Evolutionary conservation across 37 sponge, comb jelly and placozoan genomes (phyloP), one percentile per base, ranked within the genome.

Genomic region (Spongia lamella): DNA sequence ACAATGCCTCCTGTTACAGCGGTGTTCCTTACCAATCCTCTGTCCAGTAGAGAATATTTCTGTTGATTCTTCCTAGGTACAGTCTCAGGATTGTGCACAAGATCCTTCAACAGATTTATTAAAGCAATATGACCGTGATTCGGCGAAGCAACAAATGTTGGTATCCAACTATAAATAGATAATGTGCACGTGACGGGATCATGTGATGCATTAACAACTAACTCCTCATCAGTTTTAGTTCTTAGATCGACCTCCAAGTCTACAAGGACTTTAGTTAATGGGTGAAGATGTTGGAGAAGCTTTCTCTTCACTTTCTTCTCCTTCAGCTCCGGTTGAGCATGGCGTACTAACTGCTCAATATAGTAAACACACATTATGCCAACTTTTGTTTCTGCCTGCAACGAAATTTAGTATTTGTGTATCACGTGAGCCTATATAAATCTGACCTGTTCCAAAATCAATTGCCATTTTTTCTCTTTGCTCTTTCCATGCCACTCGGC

Each of bases 241-340:
- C 89, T 66, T 21, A 92, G 70, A 26, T 92, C 93, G 35, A 92
- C 89, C 43, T 92, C 93, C 37, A 92, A 83, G n/a, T 88, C 81
- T 16, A 29, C 57, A 16, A 92, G 70, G 30, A 92, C 64, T 13
- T 80, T 77, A 16, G 68, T 40, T 7, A 92, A 61, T 24, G 85
- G 85, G 30, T 75, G 75, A n/a, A 92, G 82, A 56, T 84, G 64
- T 15, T 79, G 65, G 7, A 92, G 79, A 3, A 76, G 79, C 43
- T 84, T 84, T 35, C 71, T 84, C 70, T 84, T 92, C 14, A 83
- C 82, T 36, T 70, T 73, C 32, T 66, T 66, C 59, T 79, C 85
- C 47, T 85, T 84, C 75, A 92, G 70, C 29, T 68, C 79, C 38
- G 89, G 86, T 24, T 83, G 76, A 13, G 84, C 75, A 61, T 92